Base-by-base conservation (phyloP, 2,888 invertebrate species). In the Conus canariensis region DNA sequence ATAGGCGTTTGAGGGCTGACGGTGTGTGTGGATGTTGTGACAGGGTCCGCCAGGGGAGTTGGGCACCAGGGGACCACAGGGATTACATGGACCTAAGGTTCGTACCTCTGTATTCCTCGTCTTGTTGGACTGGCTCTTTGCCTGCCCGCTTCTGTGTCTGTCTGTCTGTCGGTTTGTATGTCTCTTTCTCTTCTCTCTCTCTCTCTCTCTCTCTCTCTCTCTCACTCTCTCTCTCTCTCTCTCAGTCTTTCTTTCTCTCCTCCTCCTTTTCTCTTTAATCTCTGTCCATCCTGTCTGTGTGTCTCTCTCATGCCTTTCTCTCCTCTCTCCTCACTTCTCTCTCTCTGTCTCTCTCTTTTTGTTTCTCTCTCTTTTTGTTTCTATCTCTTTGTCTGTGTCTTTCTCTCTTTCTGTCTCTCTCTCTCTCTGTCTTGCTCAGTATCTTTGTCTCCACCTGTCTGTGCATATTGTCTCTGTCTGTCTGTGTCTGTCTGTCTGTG, bases 31-130 rank as follows among this genome's bases (percentile, higher is more conserved):
- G 45, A 45, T 45, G 45, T 45, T 45, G 45, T 45, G 45, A 45
- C 90, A 95, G 94, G 98, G 98, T 25, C 97, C 97, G 92, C 96
- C 97, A 93, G 98, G 98, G 1, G 97, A 97, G 7, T 97, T 98
- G 70, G 96, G 96, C 90, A 93, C 93, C 14, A 92, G 94, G 87
- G 95, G 95, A 89, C 92, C 94, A 25, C 93, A 91, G 83, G 95
- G 95, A 88, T 85, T 67, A n/a, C 93, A 92, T 88, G 95, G 95
- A 77, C 87, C 91, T 45, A 95, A 95, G 94, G 95, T 94, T 19
- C 16, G 30, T 16, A 45, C 56, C 82, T 56, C 19, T 82, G 45
- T 70, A 56, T 45, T 70, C 22, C 8, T 70, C 5, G 2, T 70
- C 19, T 70, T 70, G 19, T 70, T 70, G 45, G 45, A 45, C 45